Evolutionary conservation across 2,888 invertebrate species (phyloP).

Genomic region (Timandra comae): DNA sequence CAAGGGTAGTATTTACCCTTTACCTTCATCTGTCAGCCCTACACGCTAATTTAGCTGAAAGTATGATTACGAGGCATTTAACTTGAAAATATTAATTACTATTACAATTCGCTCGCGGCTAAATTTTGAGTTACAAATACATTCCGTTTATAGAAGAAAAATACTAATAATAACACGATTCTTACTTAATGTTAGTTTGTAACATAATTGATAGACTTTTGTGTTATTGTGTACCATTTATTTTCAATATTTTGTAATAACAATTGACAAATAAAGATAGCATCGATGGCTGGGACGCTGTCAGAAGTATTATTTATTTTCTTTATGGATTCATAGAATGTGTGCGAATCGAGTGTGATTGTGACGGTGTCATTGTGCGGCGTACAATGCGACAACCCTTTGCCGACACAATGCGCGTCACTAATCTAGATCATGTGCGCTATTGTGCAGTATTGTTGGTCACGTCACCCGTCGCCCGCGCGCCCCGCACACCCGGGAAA

Average conservation of each 20-base stretch:
- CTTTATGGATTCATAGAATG: conserved; percentile 74
- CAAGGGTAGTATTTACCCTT: conserved; percentile 42
- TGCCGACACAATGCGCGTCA: conserved; percentile 73
- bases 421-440: conserved; percentile 75
- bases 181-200: too few relatives aligned
- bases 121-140: too few relatives aligned
- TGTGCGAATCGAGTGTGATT: conserved; percentile 59
- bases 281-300: conserved; percentile 63
- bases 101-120: conserved; percentile 14
- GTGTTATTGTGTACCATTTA: too few relatives aligned
- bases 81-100: conserved; percentile 42
- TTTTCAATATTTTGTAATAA: conserved; percentile 50
- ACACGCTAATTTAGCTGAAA: conserved; percentile 64
- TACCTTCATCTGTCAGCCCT: conserved; percentile 39
- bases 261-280: conserved; percentile 66
- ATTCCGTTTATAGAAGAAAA: conserved; percentile 3
- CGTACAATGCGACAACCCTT: conserved; percentile 67
- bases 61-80: conserved; percentile 54
- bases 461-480: conserved; percentile 27
- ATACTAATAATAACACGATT: conserved; percentile 17
- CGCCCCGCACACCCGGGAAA: conserved; percentile 26
- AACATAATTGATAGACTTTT: too few relatives aligned
- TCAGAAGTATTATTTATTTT: conserved; percentile 77
- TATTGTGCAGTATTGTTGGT: conserved; percentile 57
- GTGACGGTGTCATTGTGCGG: conserved; percentile 64